Percentiles rank a stretch among this genome's conserved stretches.
Conservation (phyloP, 2,888 invertebrate species). For the Zygaena filipendulae region DNA sequence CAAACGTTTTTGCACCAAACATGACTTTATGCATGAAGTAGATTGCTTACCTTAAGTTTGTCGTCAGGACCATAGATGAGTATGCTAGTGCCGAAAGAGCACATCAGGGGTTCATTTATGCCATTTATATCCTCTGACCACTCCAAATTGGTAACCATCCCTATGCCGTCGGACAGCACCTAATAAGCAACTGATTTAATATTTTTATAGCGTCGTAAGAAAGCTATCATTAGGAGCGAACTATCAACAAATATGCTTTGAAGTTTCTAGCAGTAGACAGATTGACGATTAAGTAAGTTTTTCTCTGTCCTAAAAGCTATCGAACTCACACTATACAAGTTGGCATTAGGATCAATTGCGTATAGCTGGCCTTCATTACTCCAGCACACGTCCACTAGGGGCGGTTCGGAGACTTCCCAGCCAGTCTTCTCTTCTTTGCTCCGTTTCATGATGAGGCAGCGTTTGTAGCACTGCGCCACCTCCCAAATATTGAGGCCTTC, state of each 20-base stretch:
- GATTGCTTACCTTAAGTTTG: slow-evolving; percentile 40
- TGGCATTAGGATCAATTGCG: slow-evolving; percentile 36
- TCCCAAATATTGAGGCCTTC: slow-evolving; percentile 55
- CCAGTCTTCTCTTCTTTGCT: slow-evolving; percentile 29
- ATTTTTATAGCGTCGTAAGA: too few relatives aligned
- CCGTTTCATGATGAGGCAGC: slow-evolving; percentile 39
- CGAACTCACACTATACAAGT: slow-evolving; percentile 47
- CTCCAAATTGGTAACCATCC: slow-evolving; percentile 41
- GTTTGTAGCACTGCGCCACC: slow-evolving; percentile 49
- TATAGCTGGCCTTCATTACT: slow-evolving; percentile 46
- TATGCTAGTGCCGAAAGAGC: slow-evolving; percentile 41
- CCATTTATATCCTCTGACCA: slow-evolving; percentile 37
- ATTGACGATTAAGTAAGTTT: too few relatives aligned
- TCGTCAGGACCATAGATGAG: slow-evolving; percentile 50
- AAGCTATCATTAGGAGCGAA: too few relatives aligned
- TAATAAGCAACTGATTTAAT: slow-evolving; percentile 19
- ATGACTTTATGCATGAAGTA: too few relatives aligned
- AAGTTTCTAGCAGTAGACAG: too few relatives aligned
- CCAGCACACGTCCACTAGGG: slow-evolving; percentile 42
- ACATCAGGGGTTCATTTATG: slow-evolving; percentile 28
- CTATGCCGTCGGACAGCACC: slow-evolving; percentile 49
- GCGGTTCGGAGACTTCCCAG: slow-evolving; percentile 36
- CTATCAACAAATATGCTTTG: too few relatives aligned
- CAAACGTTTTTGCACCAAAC: too few relatives aligned
- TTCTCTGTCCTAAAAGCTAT: too few relatives aligned